Percentiles rank a stretch among this genome's conserved stretches.
phyloP scores from a whole-genome alignment of 2,797 vertebrate genomes.

The Columba guinea region DNA sequence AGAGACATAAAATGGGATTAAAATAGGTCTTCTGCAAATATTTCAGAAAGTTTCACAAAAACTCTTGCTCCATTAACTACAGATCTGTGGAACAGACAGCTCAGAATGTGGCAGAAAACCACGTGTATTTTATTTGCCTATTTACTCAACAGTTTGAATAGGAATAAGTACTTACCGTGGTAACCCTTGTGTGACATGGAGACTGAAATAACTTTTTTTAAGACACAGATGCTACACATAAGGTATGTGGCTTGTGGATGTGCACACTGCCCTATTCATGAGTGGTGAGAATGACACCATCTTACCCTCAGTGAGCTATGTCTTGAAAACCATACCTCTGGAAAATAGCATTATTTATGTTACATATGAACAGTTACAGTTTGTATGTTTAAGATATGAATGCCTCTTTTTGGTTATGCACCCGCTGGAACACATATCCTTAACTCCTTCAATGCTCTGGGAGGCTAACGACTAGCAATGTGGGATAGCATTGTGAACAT shows the following conservation, averaged over 20 bases:
- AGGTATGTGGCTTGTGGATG: conserved; percentile 35
- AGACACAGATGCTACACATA: conserved; percentile 46
- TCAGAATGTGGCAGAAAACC: neutral
- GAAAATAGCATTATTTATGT: conserved; percentile 67
- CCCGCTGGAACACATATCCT: conserved; percentile 10
- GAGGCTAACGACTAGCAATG: neutral
- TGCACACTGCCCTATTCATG: conserved; percentile 56
- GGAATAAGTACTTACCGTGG: neutral
- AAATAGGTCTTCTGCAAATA: neutral
- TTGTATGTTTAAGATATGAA: conserved; percentile 46
- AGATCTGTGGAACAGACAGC: neutral
- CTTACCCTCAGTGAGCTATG: conserved; percentile 33
- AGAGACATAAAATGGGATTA: neutral
- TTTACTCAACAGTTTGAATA: conserved; percentile 2
- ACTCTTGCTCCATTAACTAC: neutral
- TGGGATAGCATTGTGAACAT: conserved; percentile 29
- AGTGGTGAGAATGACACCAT: conserved; percentile 37
- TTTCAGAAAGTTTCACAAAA: neutral
- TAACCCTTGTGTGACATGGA: neutral
- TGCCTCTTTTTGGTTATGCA: conserved; percentile 45
- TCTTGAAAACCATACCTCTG: conserved; percentile 52
- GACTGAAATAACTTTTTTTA: neutral
- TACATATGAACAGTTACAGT: conserved; percentile 53
- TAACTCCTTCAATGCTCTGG: neutral
- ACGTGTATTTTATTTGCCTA: neutral